Evolutionary conservation across 2,113 vertebrate genomes (phyloP).

Genomic region (Mustela nigripes): DNA sequence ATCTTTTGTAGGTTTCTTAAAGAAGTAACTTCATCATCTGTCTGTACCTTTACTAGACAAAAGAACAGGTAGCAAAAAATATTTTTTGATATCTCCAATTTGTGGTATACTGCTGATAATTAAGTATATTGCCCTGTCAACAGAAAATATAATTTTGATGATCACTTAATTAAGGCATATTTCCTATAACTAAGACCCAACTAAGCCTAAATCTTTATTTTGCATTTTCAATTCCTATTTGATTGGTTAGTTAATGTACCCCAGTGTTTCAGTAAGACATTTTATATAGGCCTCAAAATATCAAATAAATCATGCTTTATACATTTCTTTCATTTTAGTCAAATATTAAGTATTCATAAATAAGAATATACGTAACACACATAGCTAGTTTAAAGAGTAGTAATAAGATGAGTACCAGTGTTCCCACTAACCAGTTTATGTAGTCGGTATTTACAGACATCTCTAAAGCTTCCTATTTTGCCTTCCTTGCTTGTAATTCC

Average conservation of each 20-base stretch:
- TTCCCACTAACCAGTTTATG: neutral
- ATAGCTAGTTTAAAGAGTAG: neutral
- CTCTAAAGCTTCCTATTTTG: neutral
- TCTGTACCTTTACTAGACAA: neutral
- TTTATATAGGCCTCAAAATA: neutral
- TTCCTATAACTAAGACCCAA: neutral
- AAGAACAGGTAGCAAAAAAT: neutral
- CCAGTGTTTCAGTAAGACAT: neutral
- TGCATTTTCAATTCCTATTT: neutral
- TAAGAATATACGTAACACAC: neutral
- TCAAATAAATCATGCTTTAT: neutral
- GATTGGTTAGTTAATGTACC: neutral
- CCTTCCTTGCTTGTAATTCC: neutral
- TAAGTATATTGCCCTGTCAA: neutral
- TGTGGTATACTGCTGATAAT: neutral
- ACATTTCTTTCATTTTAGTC: neutral
- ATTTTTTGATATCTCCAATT: neutral
- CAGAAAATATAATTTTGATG: neutral
- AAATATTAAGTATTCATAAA: neutral
- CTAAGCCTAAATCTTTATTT: conserved; percentile 26
- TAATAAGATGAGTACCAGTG: neutral
- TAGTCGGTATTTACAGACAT: neutral
- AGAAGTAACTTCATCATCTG: neutral
- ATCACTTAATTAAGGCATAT: neutral
- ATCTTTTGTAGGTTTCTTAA: neutral